These are phyloP conservation scores for Alectura lathami DNA, from an alignment of 2,113 vertebrate genomes.

Conservation along the genomic window DNA sequence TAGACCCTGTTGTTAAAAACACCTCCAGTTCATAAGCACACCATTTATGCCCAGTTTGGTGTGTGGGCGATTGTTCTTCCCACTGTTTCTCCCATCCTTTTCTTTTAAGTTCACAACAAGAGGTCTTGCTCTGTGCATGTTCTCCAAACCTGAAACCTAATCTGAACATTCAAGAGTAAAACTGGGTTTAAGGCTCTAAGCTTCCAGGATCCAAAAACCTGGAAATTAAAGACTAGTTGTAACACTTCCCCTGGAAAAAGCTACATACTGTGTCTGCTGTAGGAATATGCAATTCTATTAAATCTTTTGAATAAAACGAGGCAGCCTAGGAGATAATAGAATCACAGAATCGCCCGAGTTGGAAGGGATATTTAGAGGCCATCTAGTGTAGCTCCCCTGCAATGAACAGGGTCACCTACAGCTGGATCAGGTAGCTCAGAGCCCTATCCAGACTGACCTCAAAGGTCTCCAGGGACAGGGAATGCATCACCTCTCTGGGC, in stretches of 20 bases:
- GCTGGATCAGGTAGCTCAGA: no score
- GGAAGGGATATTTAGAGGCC: no score
- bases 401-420: no score
- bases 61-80: neutral
- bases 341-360: no score
- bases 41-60: fast-evolving
- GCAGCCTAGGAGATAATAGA: neutral
- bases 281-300: neutral
- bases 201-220: neutral
- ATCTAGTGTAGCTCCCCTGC: no score
- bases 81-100: neutral
- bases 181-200: neutral
- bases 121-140: neutral
- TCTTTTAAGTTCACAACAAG: neutral
- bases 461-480: no score
- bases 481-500: no score
- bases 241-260: neutral
- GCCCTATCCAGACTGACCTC: no score
- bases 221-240: neutral
- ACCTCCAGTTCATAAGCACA: neutral
- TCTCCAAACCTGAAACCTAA: neutral
- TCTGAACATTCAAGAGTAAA: neutral
- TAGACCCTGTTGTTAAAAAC: neutral
- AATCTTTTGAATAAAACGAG: neutral
- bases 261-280: neutral